Evolutionary conservation across 2,888 invertebrate genomes (phyloP), one percentile per base, ranked within the genome.

Genomic region (Eupeodes latifasciatus): DNA sequence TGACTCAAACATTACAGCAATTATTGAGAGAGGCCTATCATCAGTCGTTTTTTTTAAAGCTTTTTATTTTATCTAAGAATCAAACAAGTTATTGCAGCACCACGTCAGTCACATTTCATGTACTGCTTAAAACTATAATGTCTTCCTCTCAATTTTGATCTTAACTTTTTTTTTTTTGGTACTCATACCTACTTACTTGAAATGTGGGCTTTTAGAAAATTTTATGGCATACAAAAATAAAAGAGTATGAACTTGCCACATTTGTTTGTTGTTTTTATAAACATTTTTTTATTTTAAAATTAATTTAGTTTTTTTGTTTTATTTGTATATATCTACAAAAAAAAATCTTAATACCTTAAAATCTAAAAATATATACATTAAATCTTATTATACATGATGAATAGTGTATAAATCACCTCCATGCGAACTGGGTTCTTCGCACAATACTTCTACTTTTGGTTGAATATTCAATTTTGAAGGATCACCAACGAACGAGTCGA

Each of bases 391-490:
- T 57, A 72, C 78, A 27, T 67, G 83, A 16, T 34, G 49, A 3
- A 83, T 57, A 14, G 64, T 11, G 55, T 79, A 66, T 11, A 62
- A 49, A 34, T 75, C 74, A 14, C 44, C 47, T 34, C 74, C 81
- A n/a, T 66, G 72, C 16, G 71, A 71, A 40, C 9, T 44, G 7
- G 61, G 61, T 36, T 74, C 74, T 10, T 74, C 81, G 12, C 64
- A 53, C 0, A 66, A 40, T n/a, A 84, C 85, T 44, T 85, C 89
- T 16, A 74, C 85, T 53, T 89, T 89, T 72, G 79, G 87, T 67
- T 76, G 67, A 11, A 86, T 55, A 4, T 40, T 62, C 51, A 19
- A 16, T n/a, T 64, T 36, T 14, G 61, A 47, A 57, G 81, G 47
- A 10, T 59, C 16, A 34, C 34, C 47, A 16, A 49, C 64, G 40